These are phyloP conservation scores for Eupsilia transversa DNA, from an alignment of 2,888 invertebrate genomes.

Conservation along the genomic window DNA sequence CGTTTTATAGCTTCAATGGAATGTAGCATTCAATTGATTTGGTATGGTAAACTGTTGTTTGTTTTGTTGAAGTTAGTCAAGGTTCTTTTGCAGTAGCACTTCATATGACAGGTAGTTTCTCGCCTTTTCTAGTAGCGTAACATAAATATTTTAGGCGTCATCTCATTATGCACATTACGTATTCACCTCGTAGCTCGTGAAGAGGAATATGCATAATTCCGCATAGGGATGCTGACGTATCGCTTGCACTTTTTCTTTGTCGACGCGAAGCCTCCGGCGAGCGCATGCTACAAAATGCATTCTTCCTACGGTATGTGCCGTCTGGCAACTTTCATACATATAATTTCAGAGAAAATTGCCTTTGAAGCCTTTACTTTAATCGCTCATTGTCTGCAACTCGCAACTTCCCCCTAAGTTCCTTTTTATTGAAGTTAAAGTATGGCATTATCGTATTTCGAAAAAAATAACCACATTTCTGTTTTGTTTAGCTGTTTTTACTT, in stretches of 20 bases:
- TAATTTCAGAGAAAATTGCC: constrained; percentile 78
- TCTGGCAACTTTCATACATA: constrained; percentile 79
- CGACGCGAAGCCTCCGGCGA: constrained; percentile 64
- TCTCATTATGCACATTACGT: constrained; percentile 56
- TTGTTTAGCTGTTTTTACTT: constrained; percentile 38
- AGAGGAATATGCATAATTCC: constrained; percentile 68
- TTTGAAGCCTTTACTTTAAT: constrained; percentile 69
- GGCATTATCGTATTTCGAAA: constrained; percentile 52
- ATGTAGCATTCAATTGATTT: constrained; percentile 46
- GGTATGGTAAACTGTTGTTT: constrained; percentile 37
- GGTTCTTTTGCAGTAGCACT: neutral
- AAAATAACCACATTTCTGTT: constrained; percentile 53
- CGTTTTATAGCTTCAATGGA: constrained; percentile 49
- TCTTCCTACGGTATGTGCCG: constrained; percentile 71
- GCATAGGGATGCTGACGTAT: constrained; percentile 69
- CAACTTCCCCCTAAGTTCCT: constrained; percentile 51
- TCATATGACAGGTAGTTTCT: neutral
- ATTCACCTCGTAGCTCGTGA: constrained; percentile 57
- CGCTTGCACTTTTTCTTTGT: constrained; percentile 76
- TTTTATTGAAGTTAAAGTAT: constrained; percentile 59
- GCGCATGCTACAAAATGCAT: constrained; percentile 72
- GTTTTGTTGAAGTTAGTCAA: constrained; percentile 28
- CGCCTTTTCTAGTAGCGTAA: constrained; percentile 1
- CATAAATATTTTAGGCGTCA: constrained; percentile 42
- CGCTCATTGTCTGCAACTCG: constrained; percentile 69